Percentiles rank a stretch among this genome's conserved stretches.
Evolutionary conservation across 2,113 vertebrate species (phyloP).

Genomic region (Camelus dromedarius): DNA sequence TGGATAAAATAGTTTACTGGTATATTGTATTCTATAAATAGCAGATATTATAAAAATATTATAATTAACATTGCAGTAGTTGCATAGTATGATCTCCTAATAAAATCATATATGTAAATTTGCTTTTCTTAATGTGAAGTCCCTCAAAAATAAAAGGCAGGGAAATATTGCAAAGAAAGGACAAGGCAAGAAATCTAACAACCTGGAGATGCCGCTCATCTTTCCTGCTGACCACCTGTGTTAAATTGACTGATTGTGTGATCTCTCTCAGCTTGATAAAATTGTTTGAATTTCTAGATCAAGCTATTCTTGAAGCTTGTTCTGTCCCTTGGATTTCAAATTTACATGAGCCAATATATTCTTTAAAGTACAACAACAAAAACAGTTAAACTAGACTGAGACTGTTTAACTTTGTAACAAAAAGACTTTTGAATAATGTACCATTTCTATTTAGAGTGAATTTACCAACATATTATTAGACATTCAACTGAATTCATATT

Average conservation of each 20-base stretch:
- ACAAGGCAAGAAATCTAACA: slow-evolving; percentile 10
- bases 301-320: slow-evolving; percentile 48
- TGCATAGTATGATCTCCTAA: background rate
- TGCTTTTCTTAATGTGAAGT: background rate
- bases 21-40: background rate
- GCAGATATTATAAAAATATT: background rate
- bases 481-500: slow-evolving; percentile 14
- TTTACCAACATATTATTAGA: background rate
- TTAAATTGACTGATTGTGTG: slow-evolving; percentile 60
- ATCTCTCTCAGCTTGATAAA: slow-evolving; percentile 63
- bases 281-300: slow-evolving; percentile 62
- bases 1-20: background rate
- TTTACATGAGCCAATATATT: slow-evolving; percentile 14
- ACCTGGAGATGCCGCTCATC: background rate
- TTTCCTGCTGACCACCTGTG: slow-evolving; percentile 37
- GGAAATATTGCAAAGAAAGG: background rate
- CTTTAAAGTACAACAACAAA: slow-evolving; percentile 43
- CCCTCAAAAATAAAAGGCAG: slow-evolving; percentile 17
- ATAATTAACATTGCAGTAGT: background rate
- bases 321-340: slow-evolving; percentile 36
- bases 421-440: background rate
- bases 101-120: background rate
- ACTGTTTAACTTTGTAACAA: slow-evolving; percentile 1
- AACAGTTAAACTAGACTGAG: background rate
- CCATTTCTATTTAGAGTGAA: background rate